phyloP scores from a whole-genome alignment of 2,888 invertebrate species.

The Sturmia bella region DNA sequence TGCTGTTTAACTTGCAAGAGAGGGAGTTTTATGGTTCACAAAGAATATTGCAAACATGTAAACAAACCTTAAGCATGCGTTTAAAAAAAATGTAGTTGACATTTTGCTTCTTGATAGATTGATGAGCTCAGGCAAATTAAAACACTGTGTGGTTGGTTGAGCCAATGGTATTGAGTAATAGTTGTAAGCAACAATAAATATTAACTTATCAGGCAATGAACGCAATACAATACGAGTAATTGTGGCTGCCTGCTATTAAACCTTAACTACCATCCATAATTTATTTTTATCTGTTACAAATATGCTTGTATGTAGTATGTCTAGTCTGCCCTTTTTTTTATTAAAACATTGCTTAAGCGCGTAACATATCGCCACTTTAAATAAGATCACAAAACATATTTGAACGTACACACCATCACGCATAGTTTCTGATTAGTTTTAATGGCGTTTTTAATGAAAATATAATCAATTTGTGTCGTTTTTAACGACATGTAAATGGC shows the following conservation, averaged over 20 bases:
- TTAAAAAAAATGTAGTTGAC: too few relatives aligned
- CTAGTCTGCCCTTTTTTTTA: conserved; percentile 40
- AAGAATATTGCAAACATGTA: background rate
- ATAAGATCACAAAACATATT: background rate
- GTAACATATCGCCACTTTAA: background rate
- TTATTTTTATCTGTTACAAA: background rate
- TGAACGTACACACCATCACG: background rate
- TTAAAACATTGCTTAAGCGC: background rate
- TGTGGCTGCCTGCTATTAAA: conserved; percentile 14
- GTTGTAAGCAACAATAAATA: background rate
- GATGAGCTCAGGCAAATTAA: conserved; percentile 9
- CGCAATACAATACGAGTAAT: conserved; percentile 27
- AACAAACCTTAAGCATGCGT: background rate
- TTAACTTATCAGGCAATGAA: conserved; percentile 31
- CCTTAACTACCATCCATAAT: background rate
- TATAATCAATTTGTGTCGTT: conserved; percentile 60
- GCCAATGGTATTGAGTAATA: conserved; percentile 48
- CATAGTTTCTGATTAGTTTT: conserved; percentile 26
- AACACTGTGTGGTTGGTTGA: conserved; percentile 5
- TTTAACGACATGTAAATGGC: conserved; percentile 29
- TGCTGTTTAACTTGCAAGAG: background rate
- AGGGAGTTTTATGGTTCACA: conserved; percentile 40
- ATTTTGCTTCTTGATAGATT: background rate
- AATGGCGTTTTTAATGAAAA: conserved; percentile 50
- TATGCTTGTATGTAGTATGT: too few relatives aligned